Evolutionary conservation across 1,140 invertebrate species (phyloP).

Genomic region (Patella vulgata): DNA sequence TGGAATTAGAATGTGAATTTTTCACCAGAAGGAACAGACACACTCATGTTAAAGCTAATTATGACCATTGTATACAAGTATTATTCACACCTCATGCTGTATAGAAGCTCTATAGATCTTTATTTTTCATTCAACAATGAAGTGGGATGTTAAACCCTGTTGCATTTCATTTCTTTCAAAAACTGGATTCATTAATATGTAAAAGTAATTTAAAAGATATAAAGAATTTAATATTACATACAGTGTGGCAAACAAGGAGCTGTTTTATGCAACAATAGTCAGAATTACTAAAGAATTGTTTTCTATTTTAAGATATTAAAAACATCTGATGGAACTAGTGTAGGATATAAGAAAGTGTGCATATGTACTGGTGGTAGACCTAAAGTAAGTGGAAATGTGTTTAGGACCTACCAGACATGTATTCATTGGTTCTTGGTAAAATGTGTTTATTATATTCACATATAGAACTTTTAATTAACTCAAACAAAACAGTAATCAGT

Average conservation of each 20-base stretch:
- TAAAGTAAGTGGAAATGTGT: too few relatives aligned
- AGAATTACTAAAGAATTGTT: too few relatives aligned
- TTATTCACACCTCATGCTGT: constrained; percentile 51
- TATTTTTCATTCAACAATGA: too few relatives aligned
- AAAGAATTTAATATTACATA: too few relatives aligned
- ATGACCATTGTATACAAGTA: neutral
- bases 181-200: too few relatives aligned
- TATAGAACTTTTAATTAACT: neutral
- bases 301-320: constrained; percentile 10
- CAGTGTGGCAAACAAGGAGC: too few relatives aligned
- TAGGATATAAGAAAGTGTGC: constrained; percentile 86
- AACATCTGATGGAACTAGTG: constrained; percentile 66
- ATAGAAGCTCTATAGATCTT: too few relatives aligned
- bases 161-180: too few relatives aligned
- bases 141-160: too few relatives aligned
- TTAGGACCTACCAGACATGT: too few relatives aligned
- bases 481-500: neutral
- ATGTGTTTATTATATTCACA: constrained; percentile 1
- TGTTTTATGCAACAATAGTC: too few relatives aligned
- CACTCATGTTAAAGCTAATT: neutral
- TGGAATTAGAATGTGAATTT: constrained; percentile 19
- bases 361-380: constrained; percentile 90
- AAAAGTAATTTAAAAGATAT: too few relatives aligned
- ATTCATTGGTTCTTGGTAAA: constrained; percentile 3
- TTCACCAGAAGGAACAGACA: neutral